Percentiles rank a stretch among this genome's conserved stretches.
Conservation (phyloP, 1,140 invertebrate genomes). For the Drosophila teissieri region DNA sequence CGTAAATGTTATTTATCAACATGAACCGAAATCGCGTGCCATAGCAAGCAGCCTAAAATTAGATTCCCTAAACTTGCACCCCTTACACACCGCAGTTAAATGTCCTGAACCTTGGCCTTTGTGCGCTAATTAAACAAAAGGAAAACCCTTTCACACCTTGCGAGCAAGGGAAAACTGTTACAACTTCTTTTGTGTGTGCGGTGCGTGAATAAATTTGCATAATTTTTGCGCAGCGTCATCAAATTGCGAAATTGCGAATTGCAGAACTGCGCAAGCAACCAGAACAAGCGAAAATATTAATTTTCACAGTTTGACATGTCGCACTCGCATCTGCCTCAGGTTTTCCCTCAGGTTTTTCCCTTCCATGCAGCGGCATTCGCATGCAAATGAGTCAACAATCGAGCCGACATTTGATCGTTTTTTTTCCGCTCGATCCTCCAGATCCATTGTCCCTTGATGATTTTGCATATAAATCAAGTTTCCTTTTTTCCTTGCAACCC, state of each 20-base stretch:
- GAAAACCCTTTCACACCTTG: conserved; percentile 76
- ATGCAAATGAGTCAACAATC: conserved; percentile 79
- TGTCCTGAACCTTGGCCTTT: conserved; percentile 34
- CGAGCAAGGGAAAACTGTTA: conserved; percentile 62
- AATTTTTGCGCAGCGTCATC: conserved; percentile 63
- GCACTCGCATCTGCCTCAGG: conserved; percentile 40
- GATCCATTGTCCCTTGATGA: conserved; percentile 40
- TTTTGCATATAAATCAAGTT: conserved; percentile 78
- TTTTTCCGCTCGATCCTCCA: conserved; percentile 36
- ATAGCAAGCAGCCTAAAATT: conserved; percentile 12
- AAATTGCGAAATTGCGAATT: conserved; percentile 47
- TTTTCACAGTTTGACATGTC: conserved; percentile 77
- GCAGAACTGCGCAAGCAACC: conserved; percentile 46
- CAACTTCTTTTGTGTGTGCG: conserved; percentile 67
- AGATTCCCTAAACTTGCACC: conserved; percentile 15
- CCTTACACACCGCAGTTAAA: conserved; percentile 4
- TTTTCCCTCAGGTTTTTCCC: conserved; percentile 31
- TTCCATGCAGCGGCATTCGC: conserved; percentile 51
- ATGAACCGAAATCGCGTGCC: not conserved
- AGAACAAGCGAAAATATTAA: conserved; percentile 76
- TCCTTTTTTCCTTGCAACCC: conserved; percentile 62
- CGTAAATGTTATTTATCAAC: not conserved
- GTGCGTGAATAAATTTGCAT: conserved; percentile 71
- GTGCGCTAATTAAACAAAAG: conserved; percentile 78
- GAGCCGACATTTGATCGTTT: conserved; percentile 77